phyloP scores from a whole-genome alignment of 1,140 invertebrate genomes.

The Antheraea pernyi region DNA sequence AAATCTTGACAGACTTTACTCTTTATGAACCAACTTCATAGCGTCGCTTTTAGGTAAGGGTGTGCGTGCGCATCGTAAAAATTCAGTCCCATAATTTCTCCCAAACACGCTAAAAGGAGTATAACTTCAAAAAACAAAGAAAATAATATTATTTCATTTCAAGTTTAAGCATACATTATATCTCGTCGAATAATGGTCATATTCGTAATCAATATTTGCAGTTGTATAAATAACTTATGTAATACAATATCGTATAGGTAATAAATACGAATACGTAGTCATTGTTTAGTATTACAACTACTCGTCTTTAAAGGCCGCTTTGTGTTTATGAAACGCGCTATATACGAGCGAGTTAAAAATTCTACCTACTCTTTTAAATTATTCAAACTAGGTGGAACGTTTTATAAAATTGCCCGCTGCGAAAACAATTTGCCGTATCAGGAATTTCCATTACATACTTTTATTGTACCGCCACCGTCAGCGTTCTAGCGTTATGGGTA shows the following conservation, averaged over 20 bases:
- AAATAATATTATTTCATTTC: not conserved
- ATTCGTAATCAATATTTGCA: no score
- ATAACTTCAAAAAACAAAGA: not conserved
- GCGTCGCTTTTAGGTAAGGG: no score
- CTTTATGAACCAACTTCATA: no score
- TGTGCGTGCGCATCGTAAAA: no score
- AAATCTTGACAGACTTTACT: no score
- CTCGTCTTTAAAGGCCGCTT: conserved; percentile 13
- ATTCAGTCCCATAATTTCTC: no score
- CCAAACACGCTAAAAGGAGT: no score
- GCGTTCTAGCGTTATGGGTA: conserved; percentile 29
- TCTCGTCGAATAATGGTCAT: not conserved
- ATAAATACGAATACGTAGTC: not conserved
- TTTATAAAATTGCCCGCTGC: conserved; percentile 32
- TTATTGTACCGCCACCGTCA: conserved; percentile 23
- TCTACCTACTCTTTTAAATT: conserved; percentile 13
- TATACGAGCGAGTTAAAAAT: conserved; percentile 1
- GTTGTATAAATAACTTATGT: no score
- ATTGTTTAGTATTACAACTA: conserved; percentile 16
- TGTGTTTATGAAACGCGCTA: not conserved
- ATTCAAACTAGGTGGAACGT: conserved; percentile 18
- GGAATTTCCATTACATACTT: conserved; percentile 37
- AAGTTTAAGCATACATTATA: not conserved
- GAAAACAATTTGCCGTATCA: conserved; percentile 47
- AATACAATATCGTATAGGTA: not conserved